These are phyloP conservation scores for Papilio elwesi DNA, from an alignment of 2,888 invertebrate species.

Conservation along the genomic window DNA sequence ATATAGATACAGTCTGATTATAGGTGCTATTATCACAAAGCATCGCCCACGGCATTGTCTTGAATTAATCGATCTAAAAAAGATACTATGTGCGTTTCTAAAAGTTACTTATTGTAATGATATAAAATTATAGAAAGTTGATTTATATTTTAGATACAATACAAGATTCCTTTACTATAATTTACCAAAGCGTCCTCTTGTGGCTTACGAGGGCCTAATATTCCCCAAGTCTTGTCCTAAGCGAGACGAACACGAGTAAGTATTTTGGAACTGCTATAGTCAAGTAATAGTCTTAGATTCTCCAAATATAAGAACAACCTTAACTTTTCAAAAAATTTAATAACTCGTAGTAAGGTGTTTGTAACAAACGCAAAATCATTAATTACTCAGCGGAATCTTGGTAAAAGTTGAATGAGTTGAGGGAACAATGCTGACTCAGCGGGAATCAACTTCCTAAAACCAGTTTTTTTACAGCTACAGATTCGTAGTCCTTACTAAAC, in stretches of 20 bases:
- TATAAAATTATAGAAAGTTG: neutral
- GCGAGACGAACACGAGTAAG: conserved; percentile 59
- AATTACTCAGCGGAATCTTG: neutral
- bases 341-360: neutral
- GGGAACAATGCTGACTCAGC: neutral
- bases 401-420: neutral
- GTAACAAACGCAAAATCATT: neutral
- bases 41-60: too few relatives aligned
- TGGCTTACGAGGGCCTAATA: conserved; percentile 57
- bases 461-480: too few relatives aligned
- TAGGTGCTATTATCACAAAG: too few relatives aligned
- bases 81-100: too few relatives aligned
- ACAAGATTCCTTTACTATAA: conserved; percentile 52
- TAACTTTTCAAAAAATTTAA: neutral
- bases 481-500: too few relatives aligned
- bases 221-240: conserved; percentile 67
- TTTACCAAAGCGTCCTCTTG: conserved; percentile 57
- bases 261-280: neutral
- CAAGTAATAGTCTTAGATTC: too few relatives aligned
- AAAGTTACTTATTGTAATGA: too few relatives aligned
- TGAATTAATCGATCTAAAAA: too few relatives aligned
- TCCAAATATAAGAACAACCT: too few relatives aligned
- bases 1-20: too few relatives aligned
- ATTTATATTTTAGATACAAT: conserved; percentile 56
- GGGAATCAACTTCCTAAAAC: neutral